Conservation (phyloP, 2,888 invertebrate species). For the Hirtodrosophila histrioides region DNA sequence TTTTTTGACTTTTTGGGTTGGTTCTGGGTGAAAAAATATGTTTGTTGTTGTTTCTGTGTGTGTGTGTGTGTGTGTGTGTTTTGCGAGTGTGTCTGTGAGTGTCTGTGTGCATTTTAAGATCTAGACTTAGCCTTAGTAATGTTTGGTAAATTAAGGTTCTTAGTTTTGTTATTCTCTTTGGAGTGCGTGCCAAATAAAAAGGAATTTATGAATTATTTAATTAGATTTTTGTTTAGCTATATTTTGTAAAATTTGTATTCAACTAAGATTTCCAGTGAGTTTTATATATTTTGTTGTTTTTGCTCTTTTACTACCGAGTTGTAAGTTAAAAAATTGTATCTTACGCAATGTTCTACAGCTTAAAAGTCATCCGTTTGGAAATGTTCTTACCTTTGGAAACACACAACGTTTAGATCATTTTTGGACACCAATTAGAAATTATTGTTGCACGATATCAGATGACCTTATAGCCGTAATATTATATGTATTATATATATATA, state of each 20-base stretch:
- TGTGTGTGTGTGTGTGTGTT: constrained; percentile 21
- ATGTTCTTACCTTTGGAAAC: constrained; percentile 4
- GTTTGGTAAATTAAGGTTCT: constrained; percentile 42
- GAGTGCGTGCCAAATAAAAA: constrained; percentile 80
- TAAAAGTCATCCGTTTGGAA: constrained; percentile 39
- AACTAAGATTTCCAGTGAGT: constrained; percentile 37
- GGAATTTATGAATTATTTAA: constrained; percentile 60
- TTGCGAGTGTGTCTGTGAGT: constrained; percentile 8
- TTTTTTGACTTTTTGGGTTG: constrained; percentile 39
- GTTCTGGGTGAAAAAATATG: constrained; percentile 46
- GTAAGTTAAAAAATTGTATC: constrained; percentile 8
- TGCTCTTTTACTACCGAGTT: constrained; percentile 51
- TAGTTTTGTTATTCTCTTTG: constrained; percentile 44
- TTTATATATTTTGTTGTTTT: constrained; percentile 10
- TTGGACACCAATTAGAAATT: constrained; percentile 36
- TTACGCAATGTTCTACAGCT: constrained; percentile 18
- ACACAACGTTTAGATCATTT: constrained; percentile 35
- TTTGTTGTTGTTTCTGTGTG: constrained; percentile 18
- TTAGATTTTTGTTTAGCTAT: constrained; percentile 42
- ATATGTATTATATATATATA: constrained; percentile 7
- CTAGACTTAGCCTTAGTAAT: constrained; percentile 48
- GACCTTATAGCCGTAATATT: constrained; percentile 36
- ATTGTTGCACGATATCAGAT: constrained; percentile 22
- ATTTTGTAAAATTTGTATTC: constrained; percentile 27
- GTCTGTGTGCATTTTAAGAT: constrained; percentile 31